phyloP scores from a whole-genome alignment of 2,888 invertebrate genomes.

The Drosophila rellima region DNA sequence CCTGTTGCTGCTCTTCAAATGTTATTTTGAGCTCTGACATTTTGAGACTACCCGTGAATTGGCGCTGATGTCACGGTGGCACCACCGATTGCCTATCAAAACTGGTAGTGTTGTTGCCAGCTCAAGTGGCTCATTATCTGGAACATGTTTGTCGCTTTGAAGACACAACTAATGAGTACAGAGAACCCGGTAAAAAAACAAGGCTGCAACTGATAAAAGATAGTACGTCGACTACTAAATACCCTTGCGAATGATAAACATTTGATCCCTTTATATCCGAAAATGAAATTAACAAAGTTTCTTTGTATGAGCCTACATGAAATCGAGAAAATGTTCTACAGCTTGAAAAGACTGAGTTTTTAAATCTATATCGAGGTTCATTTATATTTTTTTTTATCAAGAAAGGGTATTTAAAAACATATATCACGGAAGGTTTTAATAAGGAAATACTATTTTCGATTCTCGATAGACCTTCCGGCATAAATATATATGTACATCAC shows the following conservation, averaged over 20 bases:
- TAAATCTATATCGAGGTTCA: neutral
- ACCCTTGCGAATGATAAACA: neutral
- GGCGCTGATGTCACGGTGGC: too few species aligned
- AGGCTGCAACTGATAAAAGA: constrained; percentile 14
- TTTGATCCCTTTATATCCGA: neutral
- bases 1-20: constrained; percentile 37
- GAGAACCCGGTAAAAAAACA: neutral
- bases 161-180: constrained; percentile 2
- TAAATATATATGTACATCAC: neutral
- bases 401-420: neutral
- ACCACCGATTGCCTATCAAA: neutral
- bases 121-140: constrained; percentile 37
- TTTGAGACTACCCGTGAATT: constrained; percentile 29
- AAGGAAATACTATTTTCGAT: neutral
- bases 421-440: neutral
- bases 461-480: neutral
- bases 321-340: neutral
- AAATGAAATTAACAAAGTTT: neutral
- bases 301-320: neutral
- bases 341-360: neutral
- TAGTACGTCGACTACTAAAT: neutral
- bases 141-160: constrained; percentile 4
- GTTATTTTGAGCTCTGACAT: constrained; percentile 57
- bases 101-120: neutral
- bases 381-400: neutral